Evolutionary conservation across 2,113 vertebrate genomes (phyloP), one percentile per base, ranked within the genome.

Genomic region (Leucosticte australis): DNA sequence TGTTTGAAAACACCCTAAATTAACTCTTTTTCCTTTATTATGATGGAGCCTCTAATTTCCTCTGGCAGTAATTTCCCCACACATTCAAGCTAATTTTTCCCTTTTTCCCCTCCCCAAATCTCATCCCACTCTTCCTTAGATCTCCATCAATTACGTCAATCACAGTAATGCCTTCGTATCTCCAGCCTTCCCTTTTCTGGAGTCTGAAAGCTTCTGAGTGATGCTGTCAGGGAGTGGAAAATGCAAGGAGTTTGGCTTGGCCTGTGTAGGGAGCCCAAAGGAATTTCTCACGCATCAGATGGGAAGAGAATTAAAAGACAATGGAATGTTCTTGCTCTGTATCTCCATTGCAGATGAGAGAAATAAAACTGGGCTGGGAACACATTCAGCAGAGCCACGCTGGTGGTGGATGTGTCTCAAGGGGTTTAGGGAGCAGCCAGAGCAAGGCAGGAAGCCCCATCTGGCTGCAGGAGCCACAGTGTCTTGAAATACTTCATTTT

Each of bases 391-490:
- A 26, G 94, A 56, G 63, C 26, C 44, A 17, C 11, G 2, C 10
- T 16, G 28, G 33, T 7, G 37, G 46, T 53, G 68, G 55, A 35
- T 68, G n/a, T 79, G 70, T 85, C 82, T 44, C 77, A 19, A 31
- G 52, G 46, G 56, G 11, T 22, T 81, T 30, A n/a, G 64, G 41
- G 42, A 87, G 87, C 65, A 71, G 62, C 20, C 76, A 76, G 80
- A 50, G 2, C 10, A 56, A 47, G 53, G 80, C 74, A 77, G 69
- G 57, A 73, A 71, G 64, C 39, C 35, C 35, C 62, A 35, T 15
- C 42, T 46, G 56, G 39, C 37, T 56, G 50, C 2, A 4, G 21
- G 33, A 56, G 26, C 44, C 23, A 18, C 0, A 0, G 41, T 42
- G 64, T 13, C 53, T 64, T 79, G 13, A 20, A 49, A 75, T 26